These are phyloP conservation scores for Whitmania pigra DNA, from an alignment of 1,140 invertebrate species.

Conservation along the genomic window DNA sequence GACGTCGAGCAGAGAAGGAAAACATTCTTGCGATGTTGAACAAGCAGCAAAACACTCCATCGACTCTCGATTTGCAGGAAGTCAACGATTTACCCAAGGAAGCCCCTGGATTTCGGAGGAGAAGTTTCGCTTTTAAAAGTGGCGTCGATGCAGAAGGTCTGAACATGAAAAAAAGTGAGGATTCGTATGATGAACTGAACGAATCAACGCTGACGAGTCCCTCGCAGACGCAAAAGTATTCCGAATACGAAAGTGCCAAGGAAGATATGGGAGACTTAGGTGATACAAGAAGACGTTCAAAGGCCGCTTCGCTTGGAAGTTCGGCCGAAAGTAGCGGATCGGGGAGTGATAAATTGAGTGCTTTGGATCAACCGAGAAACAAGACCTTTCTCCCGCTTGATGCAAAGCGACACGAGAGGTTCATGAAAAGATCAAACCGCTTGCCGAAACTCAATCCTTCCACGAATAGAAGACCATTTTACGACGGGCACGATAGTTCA, in stretches of 20 bases:
- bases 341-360: background rate
- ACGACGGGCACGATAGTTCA: background rate
- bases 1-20: background rate
- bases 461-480: background rate
- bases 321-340: slow-evolving; percentile 10
- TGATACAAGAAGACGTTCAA: background rate
- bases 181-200: background rate
- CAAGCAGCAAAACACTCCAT: background rate
- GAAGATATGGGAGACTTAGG: background rate
- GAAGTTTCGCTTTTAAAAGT: too few species aligned
- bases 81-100: background rate
- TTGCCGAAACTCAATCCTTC: background rate
- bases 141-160: background rate
- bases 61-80: background rate
- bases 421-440: slow-evolving; percentile 28
- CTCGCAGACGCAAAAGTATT: too few species aligned
- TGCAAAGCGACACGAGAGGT: slow-evolving; percentile 30
- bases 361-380: background rate
- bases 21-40: background rate
- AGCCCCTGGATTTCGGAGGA: background rate
- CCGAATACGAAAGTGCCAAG: background rate
- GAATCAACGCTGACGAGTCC: background rate
- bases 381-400: slow-evolving; percentile 19
- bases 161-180: background rate
- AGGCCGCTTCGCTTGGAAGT: background rate